These are phyloP conservation scores for Parasteatoda lunata DNA, from an alignment of 2,888 invertebrate genomes.

Conservation along the genomic window DNA sequence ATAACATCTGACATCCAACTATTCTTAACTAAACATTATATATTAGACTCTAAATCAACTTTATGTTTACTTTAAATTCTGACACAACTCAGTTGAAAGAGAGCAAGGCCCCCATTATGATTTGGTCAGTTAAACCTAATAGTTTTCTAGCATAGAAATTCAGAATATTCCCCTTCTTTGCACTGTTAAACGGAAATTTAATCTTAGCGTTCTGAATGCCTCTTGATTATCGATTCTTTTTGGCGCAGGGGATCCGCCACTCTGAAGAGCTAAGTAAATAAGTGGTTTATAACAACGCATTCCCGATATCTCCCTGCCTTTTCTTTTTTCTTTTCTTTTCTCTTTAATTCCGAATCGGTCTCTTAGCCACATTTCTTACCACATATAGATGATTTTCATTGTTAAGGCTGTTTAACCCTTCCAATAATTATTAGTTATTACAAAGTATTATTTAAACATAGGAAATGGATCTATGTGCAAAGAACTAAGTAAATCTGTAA, in stretches of 20 bases:
- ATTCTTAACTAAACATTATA: no score
- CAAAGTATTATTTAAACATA: no score
- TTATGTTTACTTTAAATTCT: no score
- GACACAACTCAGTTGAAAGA: no score
- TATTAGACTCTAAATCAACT: no score
- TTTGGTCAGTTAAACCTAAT: constrained; percentile 1
- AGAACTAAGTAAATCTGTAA: no score
- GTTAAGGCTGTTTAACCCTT: no score
- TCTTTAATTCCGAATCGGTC: background rate
- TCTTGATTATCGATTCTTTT: constrained; percentile 44
- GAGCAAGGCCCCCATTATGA: no score
- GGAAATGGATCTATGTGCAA: no score
- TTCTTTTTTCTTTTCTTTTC: background rate
- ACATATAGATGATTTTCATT: background rate
- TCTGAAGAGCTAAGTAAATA: constrained; percentile 54
- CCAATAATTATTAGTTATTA: no score
- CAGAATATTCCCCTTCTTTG: constrained; percentile 1
- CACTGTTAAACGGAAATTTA: constrained; percentile 44
- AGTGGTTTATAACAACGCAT: constrained; percentile 39
- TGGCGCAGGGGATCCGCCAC: constrained; percentile 17
- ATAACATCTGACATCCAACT: no score
- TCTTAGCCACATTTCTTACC: background rate
- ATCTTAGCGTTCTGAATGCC: constrained; percentile 39
- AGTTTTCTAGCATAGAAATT: constrained; percentile 2
- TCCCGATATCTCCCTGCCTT: constrained; percentile 24